Base-by-base conservation (phyloP, 2,113 vertebrate species). In the Gadus macrocephalus region DNA sequence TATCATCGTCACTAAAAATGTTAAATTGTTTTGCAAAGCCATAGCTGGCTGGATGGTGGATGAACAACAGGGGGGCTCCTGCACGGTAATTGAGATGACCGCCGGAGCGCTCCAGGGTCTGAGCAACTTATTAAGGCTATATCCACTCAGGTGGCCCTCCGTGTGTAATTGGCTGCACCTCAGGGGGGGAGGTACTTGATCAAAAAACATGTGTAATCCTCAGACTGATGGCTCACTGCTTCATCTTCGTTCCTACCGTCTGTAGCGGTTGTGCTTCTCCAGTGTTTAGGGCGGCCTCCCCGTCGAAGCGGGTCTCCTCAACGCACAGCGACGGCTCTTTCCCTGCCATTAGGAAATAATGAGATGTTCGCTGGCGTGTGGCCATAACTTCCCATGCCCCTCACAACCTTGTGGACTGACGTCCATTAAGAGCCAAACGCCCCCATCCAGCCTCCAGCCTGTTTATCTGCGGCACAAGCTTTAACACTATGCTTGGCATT, bases 81-180 rank as follows among this genome's bases (percentile, higher is more conserved):
- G 81, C 84, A 88, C 80, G 86, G 74, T 90, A 90, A 91, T 91
- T 77, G 83, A 91, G 89, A 89, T 75, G 77, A 87, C 89, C 88
- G 82, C 83, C 77, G 83, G 85, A 87, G 83, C 77, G 90, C 91
- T 91, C 85, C 80, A 77, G 90, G 90, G 87, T 76, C 78, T 71
- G 80, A 69, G 72, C 73, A 87, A 86, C 85, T 91, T 89, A 91
- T 90, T 90, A 85, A 87, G 88, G 83, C 76, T 82, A 86, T 85
- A 78, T 78, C 81, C 82, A 83, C 79, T 85, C 79, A 86, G 42
- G 84, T 84, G 84, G 81, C 79, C 76, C 75, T 81, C 85, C 80
- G 79, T 79, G 80, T 16, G 16, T 17, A 79, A 88, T 81, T 85
- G 83, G 83, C 85, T 81, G 67, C 75, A 74, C 77, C 68, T 73